phyloP scores from a whole-genome alignment of 2,888 invertebrate genomes.

The Sarcophaga caerulescens region DNA sequence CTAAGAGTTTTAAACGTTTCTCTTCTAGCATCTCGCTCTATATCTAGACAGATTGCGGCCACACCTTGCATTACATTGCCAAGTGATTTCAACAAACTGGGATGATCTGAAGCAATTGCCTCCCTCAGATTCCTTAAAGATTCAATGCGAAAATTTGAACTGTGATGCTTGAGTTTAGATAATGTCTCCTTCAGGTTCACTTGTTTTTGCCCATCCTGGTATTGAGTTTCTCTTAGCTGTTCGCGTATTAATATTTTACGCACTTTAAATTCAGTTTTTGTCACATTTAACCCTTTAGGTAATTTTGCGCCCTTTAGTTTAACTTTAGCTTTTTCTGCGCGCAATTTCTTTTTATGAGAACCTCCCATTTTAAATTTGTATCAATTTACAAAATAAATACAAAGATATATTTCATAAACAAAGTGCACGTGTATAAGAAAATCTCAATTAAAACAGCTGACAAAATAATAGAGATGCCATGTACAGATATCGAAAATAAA shows the following conservation, averaged over 20 bases:
- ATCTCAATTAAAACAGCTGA: neutral
- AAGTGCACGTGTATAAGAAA: slow-evolving; percentile 45
- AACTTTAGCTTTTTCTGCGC: slow-evolving; percentile 93
- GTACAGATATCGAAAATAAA: too few relatives aligned
- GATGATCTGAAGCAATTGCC: slow-evolving; percentile 81
- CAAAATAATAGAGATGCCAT: too few relatives aligned
- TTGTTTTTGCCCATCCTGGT: slow-evolving; percentile 69
- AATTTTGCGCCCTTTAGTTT: slow-evolving; percentile 92
- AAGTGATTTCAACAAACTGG: slow-evolving; percentile 82
- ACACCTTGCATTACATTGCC: slow-evolving; percentile 86
- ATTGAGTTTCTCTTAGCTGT: slow-evolving; percentile 81
- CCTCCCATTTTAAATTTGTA: slow-evolving; percentile 76
- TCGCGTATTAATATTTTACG: slow-evolving; percentile 92
- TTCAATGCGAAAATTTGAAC: slow-evolving; percentile 78
- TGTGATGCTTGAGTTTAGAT: slow-evolving; percentile 82
- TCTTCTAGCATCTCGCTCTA: slow-evolving; percentile 84
- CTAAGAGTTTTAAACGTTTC: slow-evolving; percentile 82
- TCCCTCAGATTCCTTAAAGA: slow-evolving; percentile 77
- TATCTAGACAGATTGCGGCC: slow-evolving; percentile 87
- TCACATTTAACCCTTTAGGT: slow-evolving; percentile 94
- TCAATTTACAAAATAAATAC: neutral
- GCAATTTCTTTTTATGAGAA: slow-evolving; percentile 87
- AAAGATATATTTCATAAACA: slow-evolving; percentile 33
- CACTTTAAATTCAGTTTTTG: slow-evolving; percentile 93
- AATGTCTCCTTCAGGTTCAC: slow-evolving; percentile 79